These are phyloP conservation scores for Acrocephalus arundinaceus DNA, from an alignment of 2,113 vertebrate species.

Conservation along the genomic window DNA sequence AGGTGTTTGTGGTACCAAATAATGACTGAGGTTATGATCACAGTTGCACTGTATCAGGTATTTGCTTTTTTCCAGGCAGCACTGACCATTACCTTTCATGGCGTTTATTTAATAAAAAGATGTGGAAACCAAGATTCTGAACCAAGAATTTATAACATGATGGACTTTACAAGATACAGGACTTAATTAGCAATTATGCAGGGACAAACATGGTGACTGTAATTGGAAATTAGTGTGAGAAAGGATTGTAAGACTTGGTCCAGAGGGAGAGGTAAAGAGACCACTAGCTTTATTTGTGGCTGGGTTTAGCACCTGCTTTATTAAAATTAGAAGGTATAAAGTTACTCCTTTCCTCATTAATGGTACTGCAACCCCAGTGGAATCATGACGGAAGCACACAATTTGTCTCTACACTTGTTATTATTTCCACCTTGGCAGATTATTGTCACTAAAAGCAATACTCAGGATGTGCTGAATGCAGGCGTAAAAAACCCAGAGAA, in stretches of 20 bases:
- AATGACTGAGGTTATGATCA: not conserved
- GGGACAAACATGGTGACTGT: not conserved
- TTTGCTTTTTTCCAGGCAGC: not conserved
- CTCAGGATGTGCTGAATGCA: not conserved
- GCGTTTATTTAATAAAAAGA: not conserved
- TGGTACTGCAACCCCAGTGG: accelerated
- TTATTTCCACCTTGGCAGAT: not conserved
- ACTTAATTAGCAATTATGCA: not conserved
- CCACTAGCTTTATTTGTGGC: not conserved
- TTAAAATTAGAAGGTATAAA: not conserved
- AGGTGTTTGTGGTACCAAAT: not conserved
- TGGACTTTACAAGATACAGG: not conserved
- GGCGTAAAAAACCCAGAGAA: not conserved
- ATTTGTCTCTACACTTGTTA: not conserved
- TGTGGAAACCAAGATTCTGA: not conserved
- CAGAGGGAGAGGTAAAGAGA: not conserved
- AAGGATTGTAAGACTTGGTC: not conserved
- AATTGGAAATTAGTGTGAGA: not conserved
- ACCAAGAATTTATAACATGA: not conserved
- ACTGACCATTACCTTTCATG: not conserved
- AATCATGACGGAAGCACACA: not conserved
- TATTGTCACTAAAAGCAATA: not conserved
- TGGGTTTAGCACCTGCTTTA: not conserved
- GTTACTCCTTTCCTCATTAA: not conserved
- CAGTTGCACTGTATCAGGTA: not conserved